Evolutionary conservation across 2,888 invertebrate species (phyloP), one percentile per base, ranked within the genome.

Genomic region (Nephrocerus scutellatus): DNA sequence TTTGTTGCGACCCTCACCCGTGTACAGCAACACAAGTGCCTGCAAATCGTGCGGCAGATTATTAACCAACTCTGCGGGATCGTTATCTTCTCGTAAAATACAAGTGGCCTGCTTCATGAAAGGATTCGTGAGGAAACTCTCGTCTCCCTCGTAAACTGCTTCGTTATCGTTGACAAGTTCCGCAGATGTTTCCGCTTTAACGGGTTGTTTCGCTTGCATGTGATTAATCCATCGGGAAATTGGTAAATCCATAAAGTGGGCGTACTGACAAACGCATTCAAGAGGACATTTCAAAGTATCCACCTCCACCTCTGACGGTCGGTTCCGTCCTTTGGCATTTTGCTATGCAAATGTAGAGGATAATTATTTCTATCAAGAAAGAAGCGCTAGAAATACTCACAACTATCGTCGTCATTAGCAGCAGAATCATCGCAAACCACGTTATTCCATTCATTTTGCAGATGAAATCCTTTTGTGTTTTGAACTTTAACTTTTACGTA

Each of bases 11-110:
- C 57, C 57, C 45, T 70, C 67, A 12, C 73, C 74, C 55, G 61
- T 61, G 15, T 79, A 77, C 8, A 79, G 66, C 23, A 80, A 56
- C 2, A 75, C 74, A 36, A 80, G 56, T 5, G 73, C 72, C 57
- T 75, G 71, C 12, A 73, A 59, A 53, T 74, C 72, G 29, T 64
- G 60, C 5, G 75, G 73, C 26, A 76, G 47, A 7, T 56, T 53
- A 30, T 63, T 54, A 32, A 75, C 52, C 12, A 74, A 54, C 6
- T 65, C 56, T 31, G 59, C 48, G 0, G 70, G 57, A 30, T 72
- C 62, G 7, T 60, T 66, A 43, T 70, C 68, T 5, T 67, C 65
- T 58, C 73, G 74, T 30, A 75, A 54, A 23, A 76, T 69, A 41
- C 76, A 76, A 26, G 72, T 74, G 15, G 72, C 73, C 44, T 72